These are phyloP conservation scores for Sussaba pulchella DNA, from an alignment of 2,888 invertebrate species.

Conservation along the genomic window DNA sequence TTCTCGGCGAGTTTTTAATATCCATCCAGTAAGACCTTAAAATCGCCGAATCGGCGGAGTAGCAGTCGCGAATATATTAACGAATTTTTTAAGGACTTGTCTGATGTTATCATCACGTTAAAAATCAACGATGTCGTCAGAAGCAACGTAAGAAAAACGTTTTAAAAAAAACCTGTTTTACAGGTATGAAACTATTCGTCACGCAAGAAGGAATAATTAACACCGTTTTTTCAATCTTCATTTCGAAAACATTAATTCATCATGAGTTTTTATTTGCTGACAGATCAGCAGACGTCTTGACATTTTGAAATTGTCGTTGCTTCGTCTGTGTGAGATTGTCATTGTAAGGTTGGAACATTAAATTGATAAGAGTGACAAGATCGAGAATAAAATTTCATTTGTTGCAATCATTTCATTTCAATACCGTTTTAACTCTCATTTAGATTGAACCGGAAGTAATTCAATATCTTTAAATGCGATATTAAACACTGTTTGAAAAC, in stretches of 20 bases:
- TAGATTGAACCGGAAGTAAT: background rate
- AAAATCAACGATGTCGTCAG: background rate
- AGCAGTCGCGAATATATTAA: background rate
- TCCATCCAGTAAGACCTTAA: no score
- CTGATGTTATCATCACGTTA: background rate
- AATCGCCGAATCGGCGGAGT: background rate
- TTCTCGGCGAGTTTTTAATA: no score
- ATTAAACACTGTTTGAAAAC: no score
- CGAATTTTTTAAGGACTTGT: background rate
- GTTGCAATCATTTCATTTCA: no score
- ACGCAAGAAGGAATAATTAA: background rate
- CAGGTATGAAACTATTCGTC: background rate
- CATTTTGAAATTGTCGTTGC: background rate
- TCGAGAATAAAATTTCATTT: no score
- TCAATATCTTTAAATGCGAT: background rate
- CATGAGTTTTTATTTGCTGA: background rate
- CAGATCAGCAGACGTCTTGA: background rate
- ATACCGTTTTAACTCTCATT: background rate
- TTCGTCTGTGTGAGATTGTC: no score
- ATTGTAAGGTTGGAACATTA: no score
- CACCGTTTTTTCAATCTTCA: background rate
- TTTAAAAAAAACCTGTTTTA: background rate
- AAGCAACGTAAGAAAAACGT: background rate
- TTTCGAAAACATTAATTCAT: background rate
- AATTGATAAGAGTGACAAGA: background rate